Evolutionary conservation across 2,888 invertebrate genomes (phyloP).

Genomic region (Microctonus hyperodae): DNA sequence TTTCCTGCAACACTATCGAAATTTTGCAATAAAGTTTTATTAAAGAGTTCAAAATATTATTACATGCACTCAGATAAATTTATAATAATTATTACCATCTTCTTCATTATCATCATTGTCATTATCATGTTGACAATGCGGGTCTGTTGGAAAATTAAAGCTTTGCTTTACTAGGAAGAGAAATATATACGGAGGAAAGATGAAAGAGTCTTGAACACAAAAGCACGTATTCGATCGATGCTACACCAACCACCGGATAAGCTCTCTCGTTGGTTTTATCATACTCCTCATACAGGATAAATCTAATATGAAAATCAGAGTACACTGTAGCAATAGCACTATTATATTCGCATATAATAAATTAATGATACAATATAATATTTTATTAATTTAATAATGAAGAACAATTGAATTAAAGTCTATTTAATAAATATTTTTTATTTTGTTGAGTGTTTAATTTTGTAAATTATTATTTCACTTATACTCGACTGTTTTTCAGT

Average conservation of each 20-base stretch:
- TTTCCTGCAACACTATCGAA: too few species aligned
- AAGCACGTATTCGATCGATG: constrained; percentile 34
- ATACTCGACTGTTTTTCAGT: constrained; percentile 24
- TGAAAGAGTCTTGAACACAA: constrained; percentile 20
- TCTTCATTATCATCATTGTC: too few species aligned
- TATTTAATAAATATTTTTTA: background rate
- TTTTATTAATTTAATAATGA: background rate
- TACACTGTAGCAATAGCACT: background rate
- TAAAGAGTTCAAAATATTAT: too few species aligned
- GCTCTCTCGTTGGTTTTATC: constrained; percentile 13
- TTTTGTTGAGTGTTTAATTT: constrained; percentile 5
- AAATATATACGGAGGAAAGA: background rate
- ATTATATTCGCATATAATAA: background rate
- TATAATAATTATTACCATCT: too few species aligned
- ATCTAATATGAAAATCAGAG: background rate
- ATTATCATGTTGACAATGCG: background rate
- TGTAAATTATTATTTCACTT: constrained; percentile 14
- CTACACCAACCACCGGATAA: constrained; percentile 29
- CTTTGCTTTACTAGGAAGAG: background rate
- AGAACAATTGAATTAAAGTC: background rate
- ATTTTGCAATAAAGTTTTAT: too few species aligned
- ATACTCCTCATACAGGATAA: constrained; percentile 19
- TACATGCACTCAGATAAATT: too few species aligned
- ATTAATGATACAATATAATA: background rate
- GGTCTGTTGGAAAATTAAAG: constrained; percentile 5